Conservation (phyloP, 2,888 invertebrate species). For the Temnothorax ravouxi region DNA sequence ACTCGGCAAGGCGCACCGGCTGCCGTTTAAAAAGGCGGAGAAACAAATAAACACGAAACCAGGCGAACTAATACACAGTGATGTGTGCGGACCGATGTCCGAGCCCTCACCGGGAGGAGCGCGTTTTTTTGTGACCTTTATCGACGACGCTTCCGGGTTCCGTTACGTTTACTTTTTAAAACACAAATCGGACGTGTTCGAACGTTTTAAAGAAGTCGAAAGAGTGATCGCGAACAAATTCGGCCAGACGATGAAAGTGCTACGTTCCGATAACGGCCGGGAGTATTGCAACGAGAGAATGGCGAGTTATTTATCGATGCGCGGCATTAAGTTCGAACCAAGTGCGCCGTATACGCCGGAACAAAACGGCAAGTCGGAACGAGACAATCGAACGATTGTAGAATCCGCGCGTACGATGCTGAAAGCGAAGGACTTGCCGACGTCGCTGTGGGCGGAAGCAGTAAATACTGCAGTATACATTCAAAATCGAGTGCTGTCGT, state of each 20-base stretch:
- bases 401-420: neutral
- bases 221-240: neutral
- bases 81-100: neutral
- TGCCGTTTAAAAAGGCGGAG: too few species aligned
- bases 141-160: neutral
- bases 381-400: neutral
- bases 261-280: neutral
- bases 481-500: neutral
- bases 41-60: too few species aligned
- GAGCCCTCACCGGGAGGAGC: neutral
- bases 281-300: neutral
- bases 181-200: neutral
- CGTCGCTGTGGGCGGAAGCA: neutral
- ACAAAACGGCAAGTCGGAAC: neutral
- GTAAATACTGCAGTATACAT: neutral
- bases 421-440: neutral
- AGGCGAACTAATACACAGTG: too few species aligned
- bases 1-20: too few species aligned
- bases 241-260: neutral
- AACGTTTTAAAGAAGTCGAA: neutral
- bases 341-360: neutral
- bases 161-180: neutral
- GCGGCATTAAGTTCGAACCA: too few species aligned
- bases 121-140: neutral
- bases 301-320: neutral